These are phyloP conservation scores for Caenorhabditis sinica DNA, from an alignment of 2,888 invertebrate genomes.

Conservation along the genomic window DNA sequence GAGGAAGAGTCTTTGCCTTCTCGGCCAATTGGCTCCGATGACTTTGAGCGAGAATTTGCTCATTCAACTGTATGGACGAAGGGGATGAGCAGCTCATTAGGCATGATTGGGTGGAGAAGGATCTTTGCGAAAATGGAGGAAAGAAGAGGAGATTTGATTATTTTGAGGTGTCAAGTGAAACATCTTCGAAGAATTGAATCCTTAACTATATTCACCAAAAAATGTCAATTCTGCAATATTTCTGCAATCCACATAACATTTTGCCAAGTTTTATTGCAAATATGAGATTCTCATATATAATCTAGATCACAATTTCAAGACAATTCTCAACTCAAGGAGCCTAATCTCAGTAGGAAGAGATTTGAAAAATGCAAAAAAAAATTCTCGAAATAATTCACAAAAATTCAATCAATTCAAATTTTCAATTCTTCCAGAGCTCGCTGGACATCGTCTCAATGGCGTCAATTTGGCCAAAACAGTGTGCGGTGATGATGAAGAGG, in stretches of 20 bases:
- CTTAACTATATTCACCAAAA: too few relatives aligned
- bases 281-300: too few relatives aligned
- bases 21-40: slow-evolving; percentile 58
- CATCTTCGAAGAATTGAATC: too few relatives aligned
- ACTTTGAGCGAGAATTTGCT: slow-evolving; percentile 44
- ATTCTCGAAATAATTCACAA: background rate
- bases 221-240: too few relatives aligned
- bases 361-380: background rate
- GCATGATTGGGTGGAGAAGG: slow-evolving; percentile 25
- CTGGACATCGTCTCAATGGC: slow-evolving; percentile 76
- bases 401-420: background rate
- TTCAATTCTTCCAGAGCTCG: slow-evolving; percentile 77
- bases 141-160: slow-evolving; percentile 2
- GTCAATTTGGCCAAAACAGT: slow-evolving; percentile 73
- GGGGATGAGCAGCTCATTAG: slow-evolving; percentile 53
- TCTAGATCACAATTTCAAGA: too few relatives aligned
- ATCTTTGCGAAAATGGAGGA: background rate
- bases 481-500: slow-evolving; percentile 77
- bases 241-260: too few relatives aligned
- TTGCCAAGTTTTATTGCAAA: too few relatives aligned
- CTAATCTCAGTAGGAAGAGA: too few relatives aligned
- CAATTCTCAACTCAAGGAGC: too few relatives aligned
- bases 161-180: too few relatives aligned
- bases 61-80: slow-evolving; percentile 55
- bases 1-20: slow-evolving; percentile 1